Evolutionary conservation across 2,888 invertebrate species (phyloP).

Genomic region (Heliconius aoede): DNA sequence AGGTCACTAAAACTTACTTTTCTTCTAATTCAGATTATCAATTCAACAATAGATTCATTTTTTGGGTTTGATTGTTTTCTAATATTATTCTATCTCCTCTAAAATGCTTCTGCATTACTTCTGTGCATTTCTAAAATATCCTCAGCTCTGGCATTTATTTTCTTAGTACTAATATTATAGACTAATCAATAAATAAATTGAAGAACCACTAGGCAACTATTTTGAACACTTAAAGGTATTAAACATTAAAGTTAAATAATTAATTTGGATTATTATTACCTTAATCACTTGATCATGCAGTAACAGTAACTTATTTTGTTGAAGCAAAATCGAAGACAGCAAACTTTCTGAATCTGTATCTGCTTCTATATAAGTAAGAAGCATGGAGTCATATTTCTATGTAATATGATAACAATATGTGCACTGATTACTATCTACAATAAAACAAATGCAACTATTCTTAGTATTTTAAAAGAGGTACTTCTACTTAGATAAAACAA

Average conservation of each 20-base stretch:
- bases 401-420: neutral
- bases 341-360: neutral
- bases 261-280: neutral
- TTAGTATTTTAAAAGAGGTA: slow-evolving; percentile 4
- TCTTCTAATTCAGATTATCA: too few relatives aligned
- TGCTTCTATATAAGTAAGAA: neutral
- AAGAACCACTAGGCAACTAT: neutral
- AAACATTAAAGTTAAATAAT: neutral
- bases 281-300: neutral
- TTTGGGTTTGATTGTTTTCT: neutral
- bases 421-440: neutral
- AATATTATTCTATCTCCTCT: neutral
- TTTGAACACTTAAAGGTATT: neutral
- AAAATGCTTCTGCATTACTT: neutral
- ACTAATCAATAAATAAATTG: neutral
- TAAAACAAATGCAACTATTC: neutral
- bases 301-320: neutral
- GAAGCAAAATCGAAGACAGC: neutral
- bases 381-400: neutral
- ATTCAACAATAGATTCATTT: neutral
- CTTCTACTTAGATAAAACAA: neutral
- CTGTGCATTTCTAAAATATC: neutral
- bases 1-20: too few relatives aligned
- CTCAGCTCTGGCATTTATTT: neutral
- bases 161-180: neutral